phyloP scores from a whole-genome alignment of 2,113 vertebrate species.

The Canis aureus region DNA sequence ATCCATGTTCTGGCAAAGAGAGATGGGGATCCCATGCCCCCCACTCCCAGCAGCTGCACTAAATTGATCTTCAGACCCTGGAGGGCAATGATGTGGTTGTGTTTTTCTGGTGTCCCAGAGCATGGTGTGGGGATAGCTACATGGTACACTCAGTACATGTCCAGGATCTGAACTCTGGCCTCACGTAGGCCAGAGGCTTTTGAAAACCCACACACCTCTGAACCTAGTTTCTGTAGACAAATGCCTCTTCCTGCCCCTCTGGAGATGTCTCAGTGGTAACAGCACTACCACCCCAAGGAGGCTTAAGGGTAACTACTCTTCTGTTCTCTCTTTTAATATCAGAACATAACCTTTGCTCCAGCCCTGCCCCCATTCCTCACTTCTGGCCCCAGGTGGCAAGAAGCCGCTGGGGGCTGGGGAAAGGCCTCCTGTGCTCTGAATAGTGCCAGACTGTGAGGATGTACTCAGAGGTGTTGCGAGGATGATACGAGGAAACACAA shows the following conservation, averaged over 20 bases:
- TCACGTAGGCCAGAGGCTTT: neutral
- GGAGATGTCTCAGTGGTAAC: neutral
- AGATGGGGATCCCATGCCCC: neutral
- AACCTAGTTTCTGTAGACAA: neutral
- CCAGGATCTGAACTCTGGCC: neutral
- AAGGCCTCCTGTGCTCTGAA: neutral
- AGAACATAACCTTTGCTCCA: neutral
- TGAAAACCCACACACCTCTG: neutral
- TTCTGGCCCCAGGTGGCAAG: neutral
- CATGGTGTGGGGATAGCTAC: neutral
- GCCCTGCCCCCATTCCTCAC: neutral
- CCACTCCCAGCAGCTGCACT: accelerated
- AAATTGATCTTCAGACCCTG: neutral
- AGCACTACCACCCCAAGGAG: neutral
- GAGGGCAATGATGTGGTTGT: neutral
- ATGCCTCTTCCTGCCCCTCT: neutral
- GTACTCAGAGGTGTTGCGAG: neutral
- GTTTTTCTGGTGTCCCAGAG: neutral
- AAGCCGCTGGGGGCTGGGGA: neutral
- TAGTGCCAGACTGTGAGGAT: neutral
- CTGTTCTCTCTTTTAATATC: neutral
- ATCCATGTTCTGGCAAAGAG: neutral
- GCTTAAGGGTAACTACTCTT: neutral
- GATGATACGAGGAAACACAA: neutral
- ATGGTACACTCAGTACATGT: neutral